A percentile compares a stretch with the other conserved stretches of the same genome.
phyloP scores from a whole-genome alignment of 2,888 invertebrate genomes.

The Cantharis lateralis region DNA sequence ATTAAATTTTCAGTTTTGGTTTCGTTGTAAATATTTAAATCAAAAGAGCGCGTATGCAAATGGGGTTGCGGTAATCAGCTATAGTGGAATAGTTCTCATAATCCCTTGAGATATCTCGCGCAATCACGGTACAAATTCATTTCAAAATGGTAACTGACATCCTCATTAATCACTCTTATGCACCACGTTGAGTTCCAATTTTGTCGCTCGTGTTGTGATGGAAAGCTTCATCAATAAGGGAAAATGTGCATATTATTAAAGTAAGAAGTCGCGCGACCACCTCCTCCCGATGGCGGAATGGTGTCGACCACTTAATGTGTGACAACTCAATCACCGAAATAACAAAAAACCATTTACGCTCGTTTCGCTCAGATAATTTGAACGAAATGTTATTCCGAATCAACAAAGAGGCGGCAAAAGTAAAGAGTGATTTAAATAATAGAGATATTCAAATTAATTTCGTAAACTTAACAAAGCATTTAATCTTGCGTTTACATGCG shows the following conservation, averaged over 20 bases:
- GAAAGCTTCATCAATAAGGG: constrained; percentile 20
- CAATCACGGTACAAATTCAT: constrained; percentile 50
- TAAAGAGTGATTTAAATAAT: not conserved
- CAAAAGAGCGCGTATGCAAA: constrained; percentile 30
- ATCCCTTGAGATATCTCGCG: constrained; percentile 30
- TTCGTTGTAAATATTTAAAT: not conserved
- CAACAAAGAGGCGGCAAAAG: not conserved
- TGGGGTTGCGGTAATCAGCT: constrained; percentile 27
- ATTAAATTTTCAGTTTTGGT: not conserved
- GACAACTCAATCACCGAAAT: not conserved
- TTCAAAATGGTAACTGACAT: constrained; percentile 43
- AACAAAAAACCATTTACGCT: not conserved
- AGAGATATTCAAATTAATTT: constrained; percentile 11
- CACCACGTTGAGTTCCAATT: constrained; percentile 26
- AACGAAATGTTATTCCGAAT: not conserved
- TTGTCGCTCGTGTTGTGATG: constrained; percentile 16
- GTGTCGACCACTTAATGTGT: not conserved
- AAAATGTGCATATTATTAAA: not conserved
- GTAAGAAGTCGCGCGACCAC: not conserved
- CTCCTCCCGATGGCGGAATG: not conserved
- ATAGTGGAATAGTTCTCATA: constrained; percentile 25
- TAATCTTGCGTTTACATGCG: constrained; percentile 14
- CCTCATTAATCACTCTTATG: constrained; percentile 32
- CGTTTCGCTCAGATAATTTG: not conserved
- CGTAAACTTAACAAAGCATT: constrained; percentile 8